A percentile compares a stretch with the other conserved stretches of the same genome.
Evolutionary conservation across 2,888 invertebrate genomes (phyloP).

Genomic region (Harpagoxenus sublaevis): DNA sequence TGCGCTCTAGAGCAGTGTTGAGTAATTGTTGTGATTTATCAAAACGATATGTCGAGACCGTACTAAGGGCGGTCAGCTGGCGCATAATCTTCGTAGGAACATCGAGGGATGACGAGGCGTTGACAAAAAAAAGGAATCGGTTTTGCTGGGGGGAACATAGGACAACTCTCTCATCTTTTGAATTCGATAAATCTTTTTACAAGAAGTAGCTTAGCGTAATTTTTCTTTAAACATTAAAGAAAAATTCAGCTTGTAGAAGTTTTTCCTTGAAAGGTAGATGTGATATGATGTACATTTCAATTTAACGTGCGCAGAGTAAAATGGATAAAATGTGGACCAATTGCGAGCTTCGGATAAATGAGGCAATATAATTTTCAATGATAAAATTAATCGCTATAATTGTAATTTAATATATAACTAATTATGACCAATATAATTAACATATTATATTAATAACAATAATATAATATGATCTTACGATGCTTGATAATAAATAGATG

Average conservation of each 20-base stretch:
- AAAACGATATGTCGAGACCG: slow-evolving; percentile 78
- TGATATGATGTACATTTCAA: neutral
- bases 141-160: neutral
- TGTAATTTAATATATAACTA: slow-evolving; percentile 42
- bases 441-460: slow-evolving; percentile 43
- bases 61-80: slow-evolving; percentile 75
- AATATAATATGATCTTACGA: slow-evolving; percentile 37
- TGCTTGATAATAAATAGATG: slow-evolving; percentile 28
- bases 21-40: slow-evolving; percentile 84
- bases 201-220: slow-evolving; percentile 7
- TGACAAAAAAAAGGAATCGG: slow-evolving; percentile 22
- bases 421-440: slow-evolving; percentile 42
- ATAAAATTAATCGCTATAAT: slow-evolving; percentile 43
- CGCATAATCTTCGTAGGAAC: slow-evolving; percentile 70
- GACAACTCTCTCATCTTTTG: neutral
- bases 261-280: neutral
- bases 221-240: slow-evolving; percentile 9
- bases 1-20: slow-evolving; percentile 71
- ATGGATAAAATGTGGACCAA: slow-evolving; percentile 19
- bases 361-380: slow-evolving; percentile 32
- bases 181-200: neutral
- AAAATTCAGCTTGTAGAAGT: neutral
- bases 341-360: slow-evolving; percentile 29
- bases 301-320: neutral
- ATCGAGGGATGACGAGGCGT: slow-evolving; percentile 34